Evolutionary conservation across 2,113 vertebrate genomes (phyloP).

Genomic region (Melanerpes formicivorus): DNA sequence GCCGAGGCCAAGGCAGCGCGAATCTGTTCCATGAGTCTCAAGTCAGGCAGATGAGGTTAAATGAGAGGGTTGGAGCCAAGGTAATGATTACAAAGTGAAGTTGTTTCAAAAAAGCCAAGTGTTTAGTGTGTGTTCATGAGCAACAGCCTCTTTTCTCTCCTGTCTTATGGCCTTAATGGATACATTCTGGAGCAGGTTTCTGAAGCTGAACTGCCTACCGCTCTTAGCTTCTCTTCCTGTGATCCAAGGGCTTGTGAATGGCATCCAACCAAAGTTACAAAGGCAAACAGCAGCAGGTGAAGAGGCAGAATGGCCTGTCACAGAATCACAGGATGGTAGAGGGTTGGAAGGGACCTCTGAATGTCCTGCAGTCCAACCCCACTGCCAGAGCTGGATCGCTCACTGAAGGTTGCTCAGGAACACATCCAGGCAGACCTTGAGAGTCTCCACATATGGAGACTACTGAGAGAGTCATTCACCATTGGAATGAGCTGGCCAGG

Average conservation of each 20-base stretch:
- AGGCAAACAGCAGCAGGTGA: neutral
- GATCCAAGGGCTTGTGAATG: neutral
- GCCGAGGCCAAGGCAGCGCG: slow-evolving; percentile 65
- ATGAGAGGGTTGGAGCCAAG: slow-evolving; percentile 72
- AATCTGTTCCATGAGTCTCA: slow-evolving; percentile 76
- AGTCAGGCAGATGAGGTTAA: slow-evolving; percentile 80
- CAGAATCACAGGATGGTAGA: no score
- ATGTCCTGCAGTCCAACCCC: no score
- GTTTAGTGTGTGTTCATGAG: slow-evolving; percentile 57
- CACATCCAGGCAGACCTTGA: no score
- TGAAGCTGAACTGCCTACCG: slow-evolving; percentile 19
- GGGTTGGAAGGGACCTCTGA: no score
- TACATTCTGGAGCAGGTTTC: slow-evolving; percentile 32
- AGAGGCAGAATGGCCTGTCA: neutral
- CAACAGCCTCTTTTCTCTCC: neutral
- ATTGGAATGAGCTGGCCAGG: no score
- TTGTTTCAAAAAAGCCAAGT: slow-evolving; percentile 57
- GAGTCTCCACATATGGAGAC: no score
- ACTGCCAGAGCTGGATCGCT: no score
- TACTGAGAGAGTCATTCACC: no score
- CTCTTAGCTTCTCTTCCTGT: neutral
- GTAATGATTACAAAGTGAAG: slow-evolving; percentile 69
- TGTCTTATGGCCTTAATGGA: neutral
- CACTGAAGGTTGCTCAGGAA: no score
- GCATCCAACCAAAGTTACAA: neutral